Conservation (phyloP, 2,797 vertebrate genomes). For the Lindbergichthys nudifrons region DNA sequence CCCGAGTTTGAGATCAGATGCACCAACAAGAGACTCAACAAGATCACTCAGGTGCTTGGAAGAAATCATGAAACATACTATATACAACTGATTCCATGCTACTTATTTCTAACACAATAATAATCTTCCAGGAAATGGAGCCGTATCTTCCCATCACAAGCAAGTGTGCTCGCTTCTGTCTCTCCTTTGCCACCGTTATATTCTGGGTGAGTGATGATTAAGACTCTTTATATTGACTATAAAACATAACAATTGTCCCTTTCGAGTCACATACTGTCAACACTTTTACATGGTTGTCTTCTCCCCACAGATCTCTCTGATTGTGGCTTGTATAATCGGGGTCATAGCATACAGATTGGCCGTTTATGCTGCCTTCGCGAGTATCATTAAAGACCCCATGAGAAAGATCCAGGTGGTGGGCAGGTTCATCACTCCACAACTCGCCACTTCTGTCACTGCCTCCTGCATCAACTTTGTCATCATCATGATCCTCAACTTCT, state of each 20-base stretch:
- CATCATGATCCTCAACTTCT: slow-evolving; percentile 97
- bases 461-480: slow-evolving; percentile 96
- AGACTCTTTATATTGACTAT: too few relatives aligned
- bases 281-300: not conserved
- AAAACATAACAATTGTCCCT: not conserved
- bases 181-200: slow-evolving; percentile 83
- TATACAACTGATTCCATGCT: not conserved
- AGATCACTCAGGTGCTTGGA: slow-evolving; percentile 81
- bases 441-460: slow-evolving; percentile 93
- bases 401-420: slow-evolving; percentile 87
- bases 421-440: slow-evolving; percentile 91
- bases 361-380: slow-evolving; percentile 92
- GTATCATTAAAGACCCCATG: slow-evolving; percentile 90
- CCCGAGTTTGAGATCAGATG: slow-evolving; percentile 86
- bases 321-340: slow-evolving; percentile 92
- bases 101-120: not conserved
- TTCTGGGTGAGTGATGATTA: slow-evolving; percentile 83
- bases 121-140: slow-evolving; percentile 84
- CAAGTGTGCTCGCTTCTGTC: slow-evolving; percentile 83
- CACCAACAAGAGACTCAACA: slow-evolving; percentile 80
- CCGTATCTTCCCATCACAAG: slow-evolving; percentile 81
- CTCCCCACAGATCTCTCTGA: slow-evolving; percentile 87
- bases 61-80: not conserved
- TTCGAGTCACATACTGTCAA: not conserved
- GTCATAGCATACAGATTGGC: slow-evolving; percentile 95